Conservation (phyloP, 2,888 invertebrate species). For the Cheilosia vernalis region DNA sequence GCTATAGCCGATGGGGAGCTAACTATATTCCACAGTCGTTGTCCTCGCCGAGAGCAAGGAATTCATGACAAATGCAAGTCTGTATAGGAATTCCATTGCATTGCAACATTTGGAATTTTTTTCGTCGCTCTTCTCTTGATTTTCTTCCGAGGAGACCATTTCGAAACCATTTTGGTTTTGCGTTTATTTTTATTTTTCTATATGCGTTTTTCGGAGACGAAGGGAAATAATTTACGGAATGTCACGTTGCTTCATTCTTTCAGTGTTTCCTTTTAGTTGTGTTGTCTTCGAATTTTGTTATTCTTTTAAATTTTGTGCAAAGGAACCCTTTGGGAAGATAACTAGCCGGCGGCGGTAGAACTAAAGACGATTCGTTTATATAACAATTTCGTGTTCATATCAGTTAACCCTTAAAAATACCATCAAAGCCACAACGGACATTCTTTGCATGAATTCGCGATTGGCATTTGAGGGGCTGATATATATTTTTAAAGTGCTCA, state of each 20-base stretch:
- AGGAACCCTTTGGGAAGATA: conserved; percentile 29
- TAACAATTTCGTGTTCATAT: conserved; percentile 33
- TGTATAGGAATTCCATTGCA: conserved; percentile 69
- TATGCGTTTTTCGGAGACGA: conserved; percentile 51
- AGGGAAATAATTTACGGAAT: conserved; percentile 71
- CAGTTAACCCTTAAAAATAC: conserved; percentile 26
- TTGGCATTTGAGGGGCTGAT: conserved; percentile 3
- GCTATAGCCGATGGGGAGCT: conserved; percentile 22
- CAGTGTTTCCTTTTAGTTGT: conserved; percentile 52
- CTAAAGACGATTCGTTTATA: conserved; percentile 29
- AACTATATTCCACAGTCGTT: conserved; percentile 55
- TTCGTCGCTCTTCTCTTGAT: conserved; percentile 33
- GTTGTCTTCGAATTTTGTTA: neutral
- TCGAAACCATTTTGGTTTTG: conserved; percentile 61
- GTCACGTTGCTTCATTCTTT: conserved; percentile 74
- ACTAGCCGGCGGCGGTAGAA: conserved; percentile 43
- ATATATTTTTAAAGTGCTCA: too few relatives aligned
- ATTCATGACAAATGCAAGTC: conserved; percentile 74
- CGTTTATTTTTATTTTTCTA: conserved; percentile 40
- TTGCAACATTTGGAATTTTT: conserved; percentile 69
- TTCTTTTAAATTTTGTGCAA: conserved; percentile 1
- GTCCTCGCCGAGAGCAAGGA: conserved; percentile 56
- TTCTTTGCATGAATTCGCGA: conserved; percentile 21
- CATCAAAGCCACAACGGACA: conserved; percentile 12
- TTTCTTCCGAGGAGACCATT: conserved; percentile 13